These are phyloP conservation scores for Clarias platycephalus DNA, from an alignment of 2,797 vertebrate genomes.

Conservation along the genomic window DNA sequence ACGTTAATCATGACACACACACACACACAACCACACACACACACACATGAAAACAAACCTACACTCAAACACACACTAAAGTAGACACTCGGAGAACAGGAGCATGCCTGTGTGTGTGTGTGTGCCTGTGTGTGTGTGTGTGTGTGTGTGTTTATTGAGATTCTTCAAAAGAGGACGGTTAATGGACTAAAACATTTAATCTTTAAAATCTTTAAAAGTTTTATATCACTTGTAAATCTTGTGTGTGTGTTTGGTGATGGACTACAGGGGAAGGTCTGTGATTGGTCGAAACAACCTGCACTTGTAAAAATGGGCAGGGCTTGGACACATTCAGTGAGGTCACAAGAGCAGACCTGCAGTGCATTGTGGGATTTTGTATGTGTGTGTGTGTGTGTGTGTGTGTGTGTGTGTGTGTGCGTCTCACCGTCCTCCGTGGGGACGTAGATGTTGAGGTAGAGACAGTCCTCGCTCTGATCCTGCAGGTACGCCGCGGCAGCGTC, in stretches of 20 bases:
- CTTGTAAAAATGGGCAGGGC: not conserved
- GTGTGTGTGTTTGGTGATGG: not conserved
- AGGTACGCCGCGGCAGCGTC: conserved; percentile 87
- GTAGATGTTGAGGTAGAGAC: conserved; percentile 93
- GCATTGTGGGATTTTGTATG: conserved; percentile 18
- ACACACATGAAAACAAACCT: conserved; percentile 1
- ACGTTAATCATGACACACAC: not conserved
- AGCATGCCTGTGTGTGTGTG: conserved; percentile 5
- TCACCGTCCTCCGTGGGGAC: conserved; percentile 81
- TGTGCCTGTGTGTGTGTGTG: not conserved
- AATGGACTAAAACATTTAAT: too few relatives aligned
- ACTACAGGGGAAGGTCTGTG: not conserved
- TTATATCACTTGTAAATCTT: not conserved
- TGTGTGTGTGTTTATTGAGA: not conserved
- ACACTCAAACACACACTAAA: not conserved
- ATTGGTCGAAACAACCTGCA: not conserved
- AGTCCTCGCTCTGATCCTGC: conserved; percentile 93
- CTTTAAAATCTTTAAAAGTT: not conserved
- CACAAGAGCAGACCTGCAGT: not conserved
- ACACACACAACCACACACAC: not conserved
- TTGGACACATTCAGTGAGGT: not conserved
- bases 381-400: conserved; percentile 23
- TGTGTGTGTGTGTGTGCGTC: too few relatives aligned
- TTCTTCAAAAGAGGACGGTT: too few relatives aligned
- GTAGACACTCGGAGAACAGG: not conserved